These are phyloP conservation scores for Callipepla californica DNA, from an alignment of 2,113 vertebrate species.

Conservation along the genomic window DNA sequence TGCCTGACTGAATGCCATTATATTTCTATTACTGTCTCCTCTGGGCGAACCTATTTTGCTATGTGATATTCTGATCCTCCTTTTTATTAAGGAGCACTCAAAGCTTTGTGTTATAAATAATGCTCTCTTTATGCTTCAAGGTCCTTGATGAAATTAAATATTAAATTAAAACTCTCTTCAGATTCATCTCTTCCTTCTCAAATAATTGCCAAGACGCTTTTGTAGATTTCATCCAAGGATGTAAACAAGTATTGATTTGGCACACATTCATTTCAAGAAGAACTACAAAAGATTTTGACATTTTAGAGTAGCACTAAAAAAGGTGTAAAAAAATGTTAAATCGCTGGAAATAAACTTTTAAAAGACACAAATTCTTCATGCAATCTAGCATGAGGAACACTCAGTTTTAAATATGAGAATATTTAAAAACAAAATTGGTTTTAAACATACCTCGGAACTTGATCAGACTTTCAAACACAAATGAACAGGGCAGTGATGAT, in stretches of 20 bases:
- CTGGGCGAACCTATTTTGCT: slow-evolving; percentile 38
- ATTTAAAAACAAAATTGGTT: neutral
- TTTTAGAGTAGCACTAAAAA: slow-evolving; percentile 3
- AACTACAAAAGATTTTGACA: neutral
- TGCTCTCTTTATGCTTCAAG: slow-evolving; percentile 63
- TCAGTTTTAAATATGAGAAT: neutral
- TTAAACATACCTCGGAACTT: neutral
- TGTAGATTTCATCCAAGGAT: slow-evolving; percentile 53
- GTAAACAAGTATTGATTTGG: slow-evolving; percentile 35
- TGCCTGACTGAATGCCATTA: slow-evolving; percentile 13
- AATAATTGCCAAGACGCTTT: slow-evolving; percentile 54
- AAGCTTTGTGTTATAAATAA: slow-evolving; percentile 71
- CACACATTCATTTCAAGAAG: neutral
- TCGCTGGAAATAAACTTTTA: neutral
- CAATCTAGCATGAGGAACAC: neutral
- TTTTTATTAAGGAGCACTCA: slow-evolving; percentile 28
- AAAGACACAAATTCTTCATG: neutral
- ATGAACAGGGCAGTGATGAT: neutral
- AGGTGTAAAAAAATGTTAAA: neutral
- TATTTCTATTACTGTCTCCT: slow-evolving; percentile 40
- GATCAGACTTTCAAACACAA: neutral
- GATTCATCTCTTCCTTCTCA: slow-evolving; percentile 52
- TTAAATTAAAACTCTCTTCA: slow-evolving; percentile 71
- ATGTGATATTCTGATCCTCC: slow-evolving; percentile 10
- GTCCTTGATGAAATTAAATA: slow-evolving; percentile 70